A percentile compares a stretch with the other conserved stretches of the same genome.
phyloP scores from a whole-genome alignment of 2,113 vertebrate genomes.

The Hyaena hyaena region DNA sequence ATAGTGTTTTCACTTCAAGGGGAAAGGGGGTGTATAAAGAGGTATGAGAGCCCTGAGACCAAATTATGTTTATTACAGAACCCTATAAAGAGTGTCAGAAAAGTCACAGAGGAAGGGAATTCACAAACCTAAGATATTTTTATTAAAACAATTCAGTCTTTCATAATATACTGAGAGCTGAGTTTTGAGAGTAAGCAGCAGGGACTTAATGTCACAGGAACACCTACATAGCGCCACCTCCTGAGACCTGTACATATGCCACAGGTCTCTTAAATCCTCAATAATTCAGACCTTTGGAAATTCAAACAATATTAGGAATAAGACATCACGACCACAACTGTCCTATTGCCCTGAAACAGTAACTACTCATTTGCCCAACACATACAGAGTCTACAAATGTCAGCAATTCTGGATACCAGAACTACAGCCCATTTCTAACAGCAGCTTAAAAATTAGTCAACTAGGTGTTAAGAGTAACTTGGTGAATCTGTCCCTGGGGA shows the following conservation, averaged over 20 bases:
- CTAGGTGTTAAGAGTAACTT: background rate
- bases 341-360: constrained; percentile 23
- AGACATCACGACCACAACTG: background rate
- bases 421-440: constrained; percentile 48
- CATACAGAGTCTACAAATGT: background rate
- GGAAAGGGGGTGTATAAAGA: background rate
- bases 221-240: background rate
- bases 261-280: background rate
- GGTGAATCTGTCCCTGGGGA: constrained; percentile 16
- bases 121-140: constrained; percentile 41
- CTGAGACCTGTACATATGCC: background rate
- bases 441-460: constrained; percentile 39
- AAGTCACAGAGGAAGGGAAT: background rate
- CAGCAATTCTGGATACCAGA: background rate
- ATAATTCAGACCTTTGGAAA: constrained; percentile 36
- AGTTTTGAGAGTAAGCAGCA: constrained; percentile 24
- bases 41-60: background rate
- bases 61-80: background rate
- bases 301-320: constrained; percentile 40
- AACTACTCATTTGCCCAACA: constrained; percentile 18
- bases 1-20: background rate
- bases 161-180: constrained; percentile 37
- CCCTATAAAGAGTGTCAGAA: background rate
- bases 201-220: background rate
- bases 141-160: constrained; percentile 42